These are phyloP conservation scores for Zootermopsis nevadensis DNA, from an alignment of 2,888 invertebrate species.

Conservation along the genomic window DNA sequence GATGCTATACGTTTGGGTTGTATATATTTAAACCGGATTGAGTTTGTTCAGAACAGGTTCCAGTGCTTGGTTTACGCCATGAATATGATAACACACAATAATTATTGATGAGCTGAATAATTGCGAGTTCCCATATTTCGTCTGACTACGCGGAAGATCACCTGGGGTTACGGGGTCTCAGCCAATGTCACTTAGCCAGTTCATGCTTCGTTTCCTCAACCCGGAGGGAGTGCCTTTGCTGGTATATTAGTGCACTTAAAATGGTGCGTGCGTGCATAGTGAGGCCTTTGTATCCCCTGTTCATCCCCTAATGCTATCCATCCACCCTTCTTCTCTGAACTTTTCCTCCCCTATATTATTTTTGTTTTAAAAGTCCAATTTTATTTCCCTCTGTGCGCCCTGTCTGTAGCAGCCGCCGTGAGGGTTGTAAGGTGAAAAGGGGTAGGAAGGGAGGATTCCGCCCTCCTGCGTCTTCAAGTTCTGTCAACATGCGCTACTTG, in stretches of 20 bases:
- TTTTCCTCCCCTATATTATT: not conserved
- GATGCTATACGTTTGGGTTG: too few relatives aligned
- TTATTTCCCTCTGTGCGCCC: not conserved
- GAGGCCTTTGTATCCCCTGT: constrained; percentile 2
- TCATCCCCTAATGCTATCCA: constrained; percentile 4
- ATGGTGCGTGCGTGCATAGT: not conserved
- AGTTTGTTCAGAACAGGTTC: too few relatives aligned
- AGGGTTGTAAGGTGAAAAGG: constrained; percentile 4
- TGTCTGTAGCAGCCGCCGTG: not conserved
- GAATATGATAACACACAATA: too few relatives aligned
- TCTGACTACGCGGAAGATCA: too few relatives aligned
- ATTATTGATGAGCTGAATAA: too few relatives aligned
- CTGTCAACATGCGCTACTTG: not conserved
- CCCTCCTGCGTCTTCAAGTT: not conserved
- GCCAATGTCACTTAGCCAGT: not conserved
- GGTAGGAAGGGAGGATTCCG: not conserved
- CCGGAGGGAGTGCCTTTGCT: not conserved
- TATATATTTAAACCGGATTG: too few relatives aligned
- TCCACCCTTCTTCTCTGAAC: not conserved
- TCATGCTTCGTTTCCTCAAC: not conserved
- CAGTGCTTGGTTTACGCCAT: too few relatives aligned
- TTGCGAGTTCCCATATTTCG: too few relatives aligned
- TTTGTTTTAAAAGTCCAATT: constrained; percentile 6
- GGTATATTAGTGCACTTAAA: not conserved
- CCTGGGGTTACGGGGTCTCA: too few relatives aligned